Percentiles rank a stretch among this genome's conserved stretches.
Evolutionary conservation across 1,140 invertebrate species (phyloP).

Genomic region (Drosophila mauritiana): DNA sequence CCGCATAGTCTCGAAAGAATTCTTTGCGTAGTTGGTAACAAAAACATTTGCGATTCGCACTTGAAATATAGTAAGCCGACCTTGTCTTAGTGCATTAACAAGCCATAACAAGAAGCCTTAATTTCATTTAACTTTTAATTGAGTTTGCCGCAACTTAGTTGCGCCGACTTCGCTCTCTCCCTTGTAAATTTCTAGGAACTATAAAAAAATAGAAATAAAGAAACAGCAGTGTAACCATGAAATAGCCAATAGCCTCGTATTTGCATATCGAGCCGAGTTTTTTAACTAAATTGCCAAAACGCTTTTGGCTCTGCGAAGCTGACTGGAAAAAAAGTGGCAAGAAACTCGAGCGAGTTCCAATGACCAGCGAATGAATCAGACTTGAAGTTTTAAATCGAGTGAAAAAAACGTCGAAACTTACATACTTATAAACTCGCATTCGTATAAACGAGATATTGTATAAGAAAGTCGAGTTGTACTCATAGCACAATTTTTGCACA

Average conservation of each 20-base stretch:
- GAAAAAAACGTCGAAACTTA: slow-evolving; percentile 14
- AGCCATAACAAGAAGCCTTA: neutral
- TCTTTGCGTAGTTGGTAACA: neutral
- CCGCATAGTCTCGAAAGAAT: neutral
- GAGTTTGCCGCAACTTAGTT: slow-evolving; percentile 22
- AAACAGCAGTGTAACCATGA: neutral
- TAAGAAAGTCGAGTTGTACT: slow-evolving; percentile 47
- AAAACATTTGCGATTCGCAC: neutral
- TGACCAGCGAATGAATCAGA: slow-evolving; percentile 43
- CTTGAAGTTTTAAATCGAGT: slow-evolving; percentile 27
- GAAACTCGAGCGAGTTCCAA: slow-evolving; percentile 18
- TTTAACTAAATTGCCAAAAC: slow-evolving; percentile 11
- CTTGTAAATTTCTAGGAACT: slow-evolving; percentile 1
- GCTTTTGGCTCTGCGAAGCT: slow-evolving; percentile 11
- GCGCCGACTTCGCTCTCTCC: slow-evolving; percentile 1
- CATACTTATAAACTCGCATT: neutral
- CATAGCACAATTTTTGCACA: slow-evolving; percentile 65
- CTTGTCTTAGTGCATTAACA: neutral
- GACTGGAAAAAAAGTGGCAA: slow-evolving; percentile 19
- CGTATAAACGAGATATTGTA: slow-evolving; percentile 17
- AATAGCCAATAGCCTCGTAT: slow-evolving; percentile 10
- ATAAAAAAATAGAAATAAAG: neutral
- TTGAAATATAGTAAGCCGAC: neutral
- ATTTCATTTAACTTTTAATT: slow-evolving; percentile 3
- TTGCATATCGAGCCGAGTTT: slow-evolving; percentile 15